Base-by-base conservation (phyloP, 2,113 vertebrate genomes). In the Anhinga rufa region DNA sequence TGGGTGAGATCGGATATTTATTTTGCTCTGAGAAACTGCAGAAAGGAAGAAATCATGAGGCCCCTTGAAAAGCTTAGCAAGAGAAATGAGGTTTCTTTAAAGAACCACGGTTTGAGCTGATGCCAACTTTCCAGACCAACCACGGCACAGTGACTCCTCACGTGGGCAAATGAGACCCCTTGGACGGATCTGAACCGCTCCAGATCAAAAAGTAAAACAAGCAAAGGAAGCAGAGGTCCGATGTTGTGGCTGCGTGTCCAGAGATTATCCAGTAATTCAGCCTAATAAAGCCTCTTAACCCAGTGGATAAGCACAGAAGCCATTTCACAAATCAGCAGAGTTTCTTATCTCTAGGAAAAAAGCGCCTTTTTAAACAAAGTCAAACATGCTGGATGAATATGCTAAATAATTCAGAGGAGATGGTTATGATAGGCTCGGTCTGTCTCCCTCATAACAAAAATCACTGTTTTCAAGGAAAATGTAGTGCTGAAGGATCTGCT, bases 211-310 rank as follows among this genome's bases (percentile, higher is more conserved):
- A 75, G 78, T 40, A 26, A 92, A 88, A 62, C 65, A 60, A 88
- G 64, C 65, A 55, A 68, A 70, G 52, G 64, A 77, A 74, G 81
- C 28, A 71, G 89, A 69, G 86, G 65, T 40, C 34, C 14, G 17
- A 36, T 65, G 90, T 15, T n/a, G 44, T 13, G 80, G 69, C 66
- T 80, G 77, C 7, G 0, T 54, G 71, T 57, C 88, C 84, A 38
- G 72, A 86, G 92, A 82, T 96, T 92, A 89, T 70, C 81, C 87
- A 0, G 29, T 83, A 84, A 86, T 74, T 85, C 62, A 61, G 64
- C 34, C 24, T 78, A 89, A 96, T 75, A 62, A 93, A 93, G 86
- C 85, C 79, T 95, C 92, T 93, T 88, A 62, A 34, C 70, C 52
- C 7, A 51, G 44, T 4, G 82, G 79, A 32, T 80, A 88, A 90